Percentiles rank a stretch among this genome's conserved stretches.
Evolutionary conservation across 1,140 invertebrate species (phyloP).

Genomic region (Drosophila punjabiensis): DNA sequence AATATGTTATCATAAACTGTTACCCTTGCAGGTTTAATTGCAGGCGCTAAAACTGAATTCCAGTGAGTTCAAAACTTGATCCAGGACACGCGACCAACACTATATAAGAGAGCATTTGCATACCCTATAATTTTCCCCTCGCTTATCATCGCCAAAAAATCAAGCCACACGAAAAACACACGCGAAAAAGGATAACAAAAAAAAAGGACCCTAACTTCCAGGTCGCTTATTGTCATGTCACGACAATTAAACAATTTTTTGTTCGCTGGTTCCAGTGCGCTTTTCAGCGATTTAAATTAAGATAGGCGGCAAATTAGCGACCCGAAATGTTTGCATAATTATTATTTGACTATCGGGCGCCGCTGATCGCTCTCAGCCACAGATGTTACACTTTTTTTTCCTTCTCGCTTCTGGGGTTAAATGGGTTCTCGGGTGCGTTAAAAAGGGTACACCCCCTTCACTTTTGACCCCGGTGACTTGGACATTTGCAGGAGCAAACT

Average conservation of each 20-base stretch:
- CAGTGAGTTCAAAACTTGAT: conserved; percentile 34
- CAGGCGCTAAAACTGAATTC: conserved; percentile 51
- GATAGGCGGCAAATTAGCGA: conserved; percentile 81
- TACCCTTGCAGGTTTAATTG: conserved; percentile 57
- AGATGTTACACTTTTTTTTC: conserved; percentile 69
- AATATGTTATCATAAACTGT: conserved; percentile 76
- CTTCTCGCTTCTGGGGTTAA: conserved; percentile 39
- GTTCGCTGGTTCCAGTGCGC: conserved; percentile 63
- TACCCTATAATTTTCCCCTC: conserved; percentile 72
- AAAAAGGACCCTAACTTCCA: conserved; percentile 74
- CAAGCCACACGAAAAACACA: conserved; percentile 54
- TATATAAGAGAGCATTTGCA: conserved; percentile 69
- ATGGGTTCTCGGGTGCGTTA: conserved; percentile 33
- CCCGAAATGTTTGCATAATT: conserved; percentile 82
- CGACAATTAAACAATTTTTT: conserved; percentile 75
- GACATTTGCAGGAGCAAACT: conserved; percentile 51
- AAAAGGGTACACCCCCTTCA: conserved; percentile 42
- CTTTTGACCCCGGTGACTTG: conserved; percentile 66
- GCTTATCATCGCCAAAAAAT: conserved; percentile 74
- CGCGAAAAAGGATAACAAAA: conserved; percentile 54
- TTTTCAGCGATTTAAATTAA: conserved; percentile 82
- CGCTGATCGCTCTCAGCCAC: conserved; percentile 64
- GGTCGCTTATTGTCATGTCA: conserved; percentile 76
- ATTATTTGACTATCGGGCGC: conserved; percentile 69
- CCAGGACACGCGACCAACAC: conserved; percentile 67